Evolutionary conservation across 2,888 invertebrate genomes (phyloP).

Genomic region (Megastigmus dorsalis): DNA sequence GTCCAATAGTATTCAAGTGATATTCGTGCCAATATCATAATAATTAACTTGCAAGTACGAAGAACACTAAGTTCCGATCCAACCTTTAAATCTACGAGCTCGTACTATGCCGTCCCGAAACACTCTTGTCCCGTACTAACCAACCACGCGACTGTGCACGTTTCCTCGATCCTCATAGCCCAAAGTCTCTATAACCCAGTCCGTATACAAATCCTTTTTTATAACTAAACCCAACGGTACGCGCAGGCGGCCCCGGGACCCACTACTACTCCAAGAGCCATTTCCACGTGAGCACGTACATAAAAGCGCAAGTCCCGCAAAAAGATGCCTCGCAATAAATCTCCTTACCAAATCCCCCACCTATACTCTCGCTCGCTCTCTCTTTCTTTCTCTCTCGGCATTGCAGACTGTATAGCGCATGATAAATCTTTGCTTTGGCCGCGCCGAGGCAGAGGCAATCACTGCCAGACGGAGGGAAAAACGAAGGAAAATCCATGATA

Average conservation of each 20-base stretch:
- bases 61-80: neutral
- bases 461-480: neutral
- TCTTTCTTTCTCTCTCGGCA: too few relatives aligned
- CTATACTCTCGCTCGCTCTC: neutral
- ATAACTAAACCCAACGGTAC: constrained; percentile 9
- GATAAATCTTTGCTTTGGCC: constrained; percentile 29
- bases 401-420: too few relatives aligned
- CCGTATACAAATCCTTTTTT: constrained; percentile 33
- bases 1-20: neutral
- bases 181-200: neutral
- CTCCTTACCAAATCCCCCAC: constrained; percentile 24
- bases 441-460: neutral
- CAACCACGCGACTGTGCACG: neutral
- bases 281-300: constrained; percentile 4
- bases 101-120: too few relatives aligned
- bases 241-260: too few relatives aligned
- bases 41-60: neutral
- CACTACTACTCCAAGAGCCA: constrained; percentile 18
- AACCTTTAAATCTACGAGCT: neutral
- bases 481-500: neutral
- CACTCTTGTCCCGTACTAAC: too few relatives aligned
- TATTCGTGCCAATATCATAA: neutral
- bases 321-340: constrained; percentile 45
- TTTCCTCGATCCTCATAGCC: neutral
- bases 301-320: constrained; percentile 14